phyloP scores from a whole-genome alignment of 2,797 vertebrate species.

The Prionace glauca region DNA sequence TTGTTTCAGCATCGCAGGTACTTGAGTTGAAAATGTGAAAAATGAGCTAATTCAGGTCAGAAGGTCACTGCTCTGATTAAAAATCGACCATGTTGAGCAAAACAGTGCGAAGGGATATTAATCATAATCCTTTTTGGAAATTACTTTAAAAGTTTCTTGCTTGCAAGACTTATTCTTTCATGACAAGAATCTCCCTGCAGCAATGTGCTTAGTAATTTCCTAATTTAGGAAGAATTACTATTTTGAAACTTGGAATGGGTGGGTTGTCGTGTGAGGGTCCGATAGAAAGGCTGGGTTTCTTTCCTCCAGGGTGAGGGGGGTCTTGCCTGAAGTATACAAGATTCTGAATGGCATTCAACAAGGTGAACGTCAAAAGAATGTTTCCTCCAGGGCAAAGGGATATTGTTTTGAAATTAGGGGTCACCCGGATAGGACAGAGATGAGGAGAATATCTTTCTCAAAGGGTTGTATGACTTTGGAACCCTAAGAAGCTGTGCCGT shows the following conservation, averaged over 20 bases:
- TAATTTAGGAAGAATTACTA: not conserved
- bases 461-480: no score
- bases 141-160: not conserved
- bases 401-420: no score
- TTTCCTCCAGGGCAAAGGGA: no score
- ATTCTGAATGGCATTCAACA: no score
- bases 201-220: not conserved
- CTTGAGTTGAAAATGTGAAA: conserved; percentile 6
- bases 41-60: not conserved
- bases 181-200: not conserved
- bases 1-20: not conserved
- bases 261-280: no score
- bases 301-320: no score
- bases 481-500: no score
- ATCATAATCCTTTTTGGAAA: not conserved
- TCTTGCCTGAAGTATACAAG: no score
- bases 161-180: not conserved
- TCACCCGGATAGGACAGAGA: no score
- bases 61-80: not conserved
- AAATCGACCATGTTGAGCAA: not conserved
- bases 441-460: no score
- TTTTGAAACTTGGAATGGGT: not conserved
- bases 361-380: no score
- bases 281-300: no score
- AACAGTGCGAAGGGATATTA: not conserved